phyloP scores from a whole-genome alignment of 2,888 invertebrate species.

The Frankliniella fusca region DNA sequence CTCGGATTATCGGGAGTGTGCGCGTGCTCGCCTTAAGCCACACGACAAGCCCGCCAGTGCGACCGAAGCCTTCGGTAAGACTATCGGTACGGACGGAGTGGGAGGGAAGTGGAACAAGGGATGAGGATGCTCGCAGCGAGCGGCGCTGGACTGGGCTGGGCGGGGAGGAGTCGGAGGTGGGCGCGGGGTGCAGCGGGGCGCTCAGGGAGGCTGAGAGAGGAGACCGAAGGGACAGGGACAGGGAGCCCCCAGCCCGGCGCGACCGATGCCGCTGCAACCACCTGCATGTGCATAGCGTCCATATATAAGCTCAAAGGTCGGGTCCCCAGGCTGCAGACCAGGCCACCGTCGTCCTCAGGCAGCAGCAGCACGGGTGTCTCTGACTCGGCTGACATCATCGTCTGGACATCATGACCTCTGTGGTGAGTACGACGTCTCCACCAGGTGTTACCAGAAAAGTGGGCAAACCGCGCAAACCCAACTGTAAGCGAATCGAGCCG shows the following conservation, averaged over 20 bases:
- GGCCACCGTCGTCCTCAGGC: neutral
- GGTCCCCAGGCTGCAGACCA: neutral
- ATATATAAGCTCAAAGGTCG: conserved; percentile 5
- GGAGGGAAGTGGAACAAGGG: conserved; percentile 1
- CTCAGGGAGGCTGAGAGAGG: neutral
- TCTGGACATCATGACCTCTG: neutral
- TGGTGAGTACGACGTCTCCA: neutral
- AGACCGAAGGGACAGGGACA: neutral
- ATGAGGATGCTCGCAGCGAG: neutral
- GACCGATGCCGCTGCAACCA: neutral
- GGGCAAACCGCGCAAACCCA: no score
- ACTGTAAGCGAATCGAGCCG: no score
- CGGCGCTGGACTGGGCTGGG: neutral
- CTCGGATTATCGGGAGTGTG: no score
- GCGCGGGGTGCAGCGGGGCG: neutral
- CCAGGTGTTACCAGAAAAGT: neutral
- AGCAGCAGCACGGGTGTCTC: neutral
- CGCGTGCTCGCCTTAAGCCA: no score
- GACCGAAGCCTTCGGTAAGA: neutral
- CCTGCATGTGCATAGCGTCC: neutral
- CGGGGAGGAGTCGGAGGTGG: neutral
- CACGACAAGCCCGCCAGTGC: neutral
- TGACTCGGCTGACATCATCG: neutral
- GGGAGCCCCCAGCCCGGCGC: neutral
- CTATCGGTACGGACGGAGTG: neutral